Percentiles rank a stretch among this genome's conserved stretches.
Evolutionary conservation across 2,888 invertebrate species (phyloP).

Genomic region (Seira musarum): DNA sequence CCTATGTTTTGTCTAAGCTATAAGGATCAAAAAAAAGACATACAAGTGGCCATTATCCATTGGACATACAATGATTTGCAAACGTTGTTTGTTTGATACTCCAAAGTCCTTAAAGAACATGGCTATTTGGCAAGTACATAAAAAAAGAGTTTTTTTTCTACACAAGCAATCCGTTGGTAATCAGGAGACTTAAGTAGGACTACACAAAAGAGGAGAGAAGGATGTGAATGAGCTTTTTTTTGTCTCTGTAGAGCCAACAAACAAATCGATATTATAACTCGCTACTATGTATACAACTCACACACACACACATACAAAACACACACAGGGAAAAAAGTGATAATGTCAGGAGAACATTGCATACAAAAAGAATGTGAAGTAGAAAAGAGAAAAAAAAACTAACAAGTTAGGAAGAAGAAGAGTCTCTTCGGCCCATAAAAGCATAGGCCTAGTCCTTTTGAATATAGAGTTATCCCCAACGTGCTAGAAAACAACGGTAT

Average conservation of each 20-base stretch:
- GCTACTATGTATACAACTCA: slow-evolving; percentile 10
- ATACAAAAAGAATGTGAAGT: not conserved
- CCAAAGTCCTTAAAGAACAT: not conserved
- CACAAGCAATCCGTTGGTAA: not conserved
- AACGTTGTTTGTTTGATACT: slow-evolving; percentile 1
- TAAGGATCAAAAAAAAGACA: too few species aligned
- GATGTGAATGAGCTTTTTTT: not conserved
- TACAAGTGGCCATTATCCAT: not conserved
- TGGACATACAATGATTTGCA: slow-evolving; percentile 2
- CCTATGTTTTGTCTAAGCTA: too few species aligned
- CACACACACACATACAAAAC: not conserved
- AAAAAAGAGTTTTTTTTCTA: not conserved
- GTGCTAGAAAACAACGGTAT: not conserved
- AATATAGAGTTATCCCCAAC: not conserved
- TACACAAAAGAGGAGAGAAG: slow-evolving; percentile 4
- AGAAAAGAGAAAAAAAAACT: not conserved
- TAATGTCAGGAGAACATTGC: not conserved
- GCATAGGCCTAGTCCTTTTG: not conserved
- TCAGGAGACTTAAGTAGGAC: slow-evolving; percentile 10
- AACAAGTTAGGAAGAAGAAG: not conserved
- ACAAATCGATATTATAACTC: slow-evolving; percentile 1
- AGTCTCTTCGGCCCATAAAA: not conserved
- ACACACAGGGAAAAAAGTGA: slow-evolving; percentile 4
- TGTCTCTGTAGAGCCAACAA: not conserved
- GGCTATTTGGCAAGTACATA: not conserved